A percentile compares a stretch with the other conserved stretches of the same genome.
Conservation (phyloP, 1,140 invertebrate species). For the Colletes gigas region DNA sequence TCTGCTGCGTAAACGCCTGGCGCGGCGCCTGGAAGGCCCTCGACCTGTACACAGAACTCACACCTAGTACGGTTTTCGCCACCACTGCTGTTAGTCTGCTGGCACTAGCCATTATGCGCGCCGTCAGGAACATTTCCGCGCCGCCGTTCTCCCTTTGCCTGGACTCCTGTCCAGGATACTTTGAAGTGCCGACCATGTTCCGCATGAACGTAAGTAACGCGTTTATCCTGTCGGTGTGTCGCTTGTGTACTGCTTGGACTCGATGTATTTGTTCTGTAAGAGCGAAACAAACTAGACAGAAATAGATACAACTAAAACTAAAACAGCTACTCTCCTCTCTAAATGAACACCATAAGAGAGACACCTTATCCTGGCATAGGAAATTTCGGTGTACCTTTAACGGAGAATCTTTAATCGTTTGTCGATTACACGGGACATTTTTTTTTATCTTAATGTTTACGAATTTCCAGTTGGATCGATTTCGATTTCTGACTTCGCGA, state of each 20-base stretch:
- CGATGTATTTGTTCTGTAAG: too few relatives aligned
- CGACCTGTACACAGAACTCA: constrained; percentile 85
- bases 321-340: too few relatives aligned
- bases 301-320: too few relatives aligned
- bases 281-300: too few relatives aligned
- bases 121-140: constrained; percentile 89
- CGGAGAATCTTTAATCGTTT: too few relatives aligned
- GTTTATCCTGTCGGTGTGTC: too few relatives aligned
- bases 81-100: constrained; percentile 85
- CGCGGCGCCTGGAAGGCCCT: constrained; percentile 89
- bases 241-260: too few relatives aligned
- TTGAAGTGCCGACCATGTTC: constrained; percentile 92
- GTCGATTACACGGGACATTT: too few relatives aligned
- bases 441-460: too few relatives aligned
- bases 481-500: background rate
- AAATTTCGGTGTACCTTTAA: too few relatives aligned
- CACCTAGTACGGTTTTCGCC: constrained; percentile 82
- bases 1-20: constrained; percentile 92
- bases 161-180: constrained; percentile 88
- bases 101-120: constrained; percentile 84
- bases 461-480: background rate
- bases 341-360: too few relatives aligned
- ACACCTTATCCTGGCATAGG: too few relatives aligned
- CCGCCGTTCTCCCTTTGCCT: constrained; percentile 89
- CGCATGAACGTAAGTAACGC: constrained; percentile 84